Evolutionary conservation across 2,888 invertebrate species (phyloP), one percentile per base, ranked within the genome.

Genomic region (Cryptocephalus primarius): DNA sequence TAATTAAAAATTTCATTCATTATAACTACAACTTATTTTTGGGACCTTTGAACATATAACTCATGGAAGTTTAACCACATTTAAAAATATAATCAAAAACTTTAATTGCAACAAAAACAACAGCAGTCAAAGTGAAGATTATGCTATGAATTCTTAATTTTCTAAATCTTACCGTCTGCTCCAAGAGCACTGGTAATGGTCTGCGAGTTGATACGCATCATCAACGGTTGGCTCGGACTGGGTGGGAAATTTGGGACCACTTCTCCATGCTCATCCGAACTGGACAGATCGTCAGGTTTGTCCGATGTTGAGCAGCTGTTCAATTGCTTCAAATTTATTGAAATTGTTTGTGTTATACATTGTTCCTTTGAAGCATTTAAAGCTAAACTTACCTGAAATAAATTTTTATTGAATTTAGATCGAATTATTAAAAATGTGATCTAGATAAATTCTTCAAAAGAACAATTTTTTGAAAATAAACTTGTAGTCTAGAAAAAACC

Each of bases 281-380:
- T 67, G 8, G 68, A 66, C 10, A 60, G 56, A 11, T 61, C 60
- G 43, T 61, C 59, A 10, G 46, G 39, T 41, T 53, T 54, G 47
- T 74, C 74, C 8, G 57, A 54, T 47, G 80, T 78, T 65, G 78
- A 82, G 6, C 82, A 82, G 65, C 82, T 81, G 65, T 82, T 84
- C 56, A 85, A 70, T 59, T 85, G 77, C 65, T 82, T 80, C 58
- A 87, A 71, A 61, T 82, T 86, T 60, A 87, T 85, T 40, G 85
- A 85, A 46, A 87, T 68, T 64, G 85, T 85, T 57, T 85, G 84
- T 51, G 82, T 82, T 48, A 83, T 72, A 68, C 81, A 82, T 61
- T 79, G 77, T 58, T 81, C 82, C 70, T 83, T 83, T 4, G 60
- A 56, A 34, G 63, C 61, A 67, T 75, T 64, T 40, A 60, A 61